Percentiles rank a stretch among this genome's conserved stretches.
These are phyloP conservation scores for Mamestra configurata DNA, from an alignment of 1,140 invertebrate genomes.

Conservation along the genomic window DNA sequence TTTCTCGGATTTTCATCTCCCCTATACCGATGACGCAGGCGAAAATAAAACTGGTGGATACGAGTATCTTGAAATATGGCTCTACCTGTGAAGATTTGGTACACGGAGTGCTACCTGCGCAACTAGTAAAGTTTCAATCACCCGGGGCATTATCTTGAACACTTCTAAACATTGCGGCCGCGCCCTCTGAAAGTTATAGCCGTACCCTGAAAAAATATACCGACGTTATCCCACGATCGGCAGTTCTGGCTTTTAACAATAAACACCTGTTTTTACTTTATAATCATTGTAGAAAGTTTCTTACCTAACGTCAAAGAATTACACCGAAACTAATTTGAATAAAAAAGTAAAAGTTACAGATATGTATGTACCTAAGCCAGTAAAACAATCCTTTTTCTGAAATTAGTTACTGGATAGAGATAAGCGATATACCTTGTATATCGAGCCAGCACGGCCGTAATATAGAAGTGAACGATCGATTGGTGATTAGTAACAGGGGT, in stretches of 20 bases:
- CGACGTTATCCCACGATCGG: background rate
- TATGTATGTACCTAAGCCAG: no score
- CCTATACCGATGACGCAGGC: constrained; percentile 66
- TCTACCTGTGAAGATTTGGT: constrained; percentile 58
- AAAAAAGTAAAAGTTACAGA: no score
- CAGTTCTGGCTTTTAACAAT: constrained; percentile 8
- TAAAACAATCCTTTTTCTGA: no score
- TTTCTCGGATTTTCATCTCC: constrained; percentile 75
- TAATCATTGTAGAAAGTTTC: background rate
- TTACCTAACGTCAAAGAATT: background rate
- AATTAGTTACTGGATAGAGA: no score
- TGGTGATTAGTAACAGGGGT: background rate
- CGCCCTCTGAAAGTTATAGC: constrained; percentile 22
- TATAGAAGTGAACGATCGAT: background rate
- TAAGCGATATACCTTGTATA: no score
- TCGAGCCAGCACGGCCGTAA: background rate
- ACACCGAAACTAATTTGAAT: background rate
- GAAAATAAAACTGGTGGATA: constrained; percentile 67
- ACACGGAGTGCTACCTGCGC: background rate
- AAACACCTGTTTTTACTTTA: background rate
- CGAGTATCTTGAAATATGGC: constrained; percentile 64
- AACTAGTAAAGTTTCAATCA: constrained; percentile 14
- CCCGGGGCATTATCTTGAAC: constrained; percentile 32
- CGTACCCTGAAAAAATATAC: constrained; percentile 3
- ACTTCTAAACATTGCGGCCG: constrained; percentile 21